phyloP scores from a whole-genome alignment of 2,888 invertebrate genomes.

The Melieria omissa region DNA sequence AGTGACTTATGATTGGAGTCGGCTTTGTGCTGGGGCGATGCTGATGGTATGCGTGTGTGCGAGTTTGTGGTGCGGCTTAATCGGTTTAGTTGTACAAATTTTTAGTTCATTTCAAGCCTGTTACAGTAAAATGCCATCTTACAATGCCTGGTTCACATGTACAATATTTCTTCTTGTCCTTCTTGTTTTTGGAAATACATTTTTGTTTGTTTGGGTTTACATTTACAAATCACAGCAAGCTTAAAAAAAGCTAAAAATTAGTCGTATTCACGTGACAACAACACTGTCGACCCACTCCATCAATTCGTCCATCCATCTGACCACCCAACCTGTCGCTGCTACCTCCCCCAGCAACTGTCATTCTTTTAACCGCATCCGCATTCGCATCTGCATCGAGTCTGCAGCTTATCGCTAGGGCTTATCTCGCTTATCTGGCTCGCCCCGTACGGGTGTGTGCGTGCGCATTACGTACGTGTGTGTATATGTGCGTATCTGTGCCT shows the following conservation, averaged over 20 bases:
- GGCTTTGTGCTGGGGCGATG: background rate
- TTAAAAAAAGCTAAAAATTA: slow-evolving; percentile 35
- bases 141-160: slow-evolving; percentile 1
- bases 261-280: slow-evolving; percentile 15
- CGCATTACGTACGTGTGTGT: slow-evolving; percentile 3
- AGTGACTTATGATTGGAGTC: background rate
- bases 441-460: background rate
- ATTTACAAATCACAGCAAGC: slow-evolving; percentile 48
- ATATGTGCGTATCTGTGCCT: background rate
- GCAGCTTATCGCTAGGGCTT: background rate
- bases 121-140: background rate
- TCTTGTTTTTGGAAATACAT: background rate
- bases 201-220: slow-evolving; percentile 22
- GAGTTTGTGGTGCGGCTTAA: no score
- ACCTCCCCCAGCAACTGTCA: background rate
- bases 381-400: no score
- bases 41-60: no score
- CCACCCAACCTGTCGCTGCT: background rate
- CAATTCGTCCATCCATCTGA: background rate
- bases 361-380: background rate
- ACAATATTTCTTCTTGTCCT: background rate
- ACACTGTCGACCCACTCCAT: background rate
- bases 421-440: no score
- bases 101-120: slow-evolving; percentile 30
- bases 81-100: slow-evolving; percentile 17